These are phyloP conservation scores for Pteronotus mesoamericanus DNA, from an alignment of 2,797 vertebrate species.

Conservation along the genomic window DNA sequence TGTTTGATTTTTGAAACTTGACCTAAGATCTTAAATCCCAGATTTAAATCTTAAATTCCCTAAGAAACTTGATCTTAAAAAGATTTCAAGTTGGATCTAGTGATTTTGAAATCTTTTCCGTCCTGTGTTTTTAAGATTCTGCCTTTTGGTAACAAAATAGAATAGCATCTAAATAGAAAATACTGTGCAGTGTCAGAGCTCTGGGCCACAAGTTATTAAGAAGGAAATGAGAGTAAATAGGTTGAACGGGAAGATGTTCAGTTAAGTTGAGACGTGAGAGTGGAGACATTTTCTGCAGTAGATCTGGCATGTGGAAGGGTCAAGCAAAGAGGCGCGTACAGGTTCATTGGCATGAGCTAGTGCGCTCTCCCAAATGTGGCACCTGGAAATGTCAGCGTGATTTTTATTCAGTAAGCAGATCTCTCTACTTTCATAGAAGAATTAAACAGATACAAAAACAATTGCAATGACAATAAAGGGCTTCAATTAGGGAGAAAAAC, in stretches of 20 bases:
- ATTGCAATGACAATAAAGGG: neutral
- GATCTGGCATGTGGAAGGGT: neutral
- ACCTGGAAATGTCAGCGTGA: neutral
- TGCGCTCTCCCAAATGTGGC: neutral
- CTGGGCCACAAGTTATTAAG: neutral
- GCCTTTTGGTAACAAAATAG: neutral
- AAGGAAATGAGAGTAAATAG: neutral
- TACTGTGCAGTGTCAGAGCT: neutral
- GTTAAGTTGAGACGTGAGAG: neutral
- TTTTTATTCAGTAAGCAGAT: neutral
- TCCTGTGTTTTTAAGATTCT: neutral
- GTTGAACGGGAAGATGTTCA: neutral
- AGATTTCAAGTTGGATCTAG: neutral
- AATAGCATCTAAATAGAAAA: neutral
- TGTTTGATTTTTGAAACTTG: conserved; percentile 28
- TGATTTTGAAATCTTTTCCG: neutral
- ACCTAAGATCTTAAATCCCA: too few relatives aligned
- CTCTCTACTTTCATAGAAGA: conserved; percentile 18
- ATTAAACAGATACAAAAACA: neutral
- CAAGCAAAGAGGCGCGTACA: neutral
- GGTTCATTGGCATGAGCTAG: neutral
- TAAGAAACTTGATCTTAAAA: too few relatives aligned
- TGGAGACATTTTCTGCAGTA: neutral
- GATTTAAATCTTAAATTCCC: too few relatives aligned
- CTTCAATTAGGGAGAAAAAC: neutral